Evolutionary conservation across 2,797 vertebrate species (phyloP), one percentile per base, ranked within the genome.

Genomic region (Sparidentex hasta): DNA sequence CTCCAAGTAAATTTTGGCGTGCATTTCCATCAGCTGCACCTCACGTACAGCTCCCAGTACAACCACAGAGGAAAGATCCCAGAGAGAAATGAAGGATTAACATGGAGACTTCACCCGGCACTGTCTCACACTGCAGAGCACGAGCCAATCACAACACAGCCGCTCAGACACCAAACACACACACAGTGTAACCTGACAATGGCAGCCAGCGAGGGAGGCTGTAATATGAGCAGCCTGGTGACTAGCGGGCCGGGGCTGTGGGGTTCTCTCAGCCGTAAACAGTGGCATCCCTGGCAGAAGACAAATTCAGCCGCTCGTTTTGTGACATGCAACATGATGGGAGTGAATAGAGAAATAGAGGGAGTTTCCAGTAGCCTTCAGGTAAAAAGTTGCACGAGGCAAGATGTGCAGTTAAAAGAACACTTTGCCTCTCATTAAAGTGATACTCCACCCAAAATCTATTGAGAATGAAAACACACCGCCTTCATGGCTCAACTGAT

Each of bases 141-240:
- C 1, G 43, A 44, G 76, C 91, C 92, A 93, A 93, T 93, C 81
- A 56, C 83, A 77, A 58, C 70, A 14, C 62, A 0, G 65, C 72
- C 27, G 7, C 65, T n/a, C 78, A 58, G 56, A 71, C 73, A 81
- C 56, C 66, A 63, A 43, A 68, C 76, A 67, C 74, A 59, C 64
- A 77, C 74, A 76, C 64, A 52, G 0, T 43, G 95, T 93, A 95
- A 96, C 91, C 83, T 57, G 93, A 95, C 91, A 87, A 92, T 87
- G 77, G 44, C 84, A 86, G 90, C 81, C 82, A 80, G 83, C 14
- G 73, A 81, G 76, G 82, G 78, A 90, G 78, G 64, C 85, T 86
- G 94, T 93, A 95, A 96, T 74, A 87, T 18, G 94, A 95, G 93
- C 70, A 76, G 87, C 57, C 71, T 50, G 81, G 85, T 72, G 88